Conservation (phyloP, 2,113 vertebrate species). For the Hyaena hyaena region DNA sequence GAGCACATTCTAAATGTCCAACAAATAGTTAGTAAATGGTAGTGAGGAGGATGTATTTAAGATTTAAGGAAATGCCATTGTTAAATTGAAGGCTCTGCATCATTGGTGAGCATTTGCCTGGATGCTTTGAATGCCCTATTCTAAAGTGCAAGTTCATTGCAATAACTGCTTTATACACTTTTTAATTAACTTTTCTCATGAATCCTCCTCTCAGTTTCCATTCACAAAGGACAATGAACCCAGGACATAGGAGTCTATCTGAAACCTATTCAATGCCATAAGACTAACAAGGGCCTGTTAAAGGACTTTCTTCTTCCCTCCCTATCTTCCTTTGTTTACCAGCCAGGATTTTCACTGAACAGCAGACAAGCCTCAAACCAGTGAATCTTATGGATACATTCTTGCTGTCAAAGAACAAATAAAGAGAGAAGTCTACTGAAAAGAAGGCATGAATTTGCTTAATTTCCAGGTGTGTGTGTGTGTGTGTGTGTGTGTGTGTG, state of each 20-base stretch:
- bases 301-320: neutral
- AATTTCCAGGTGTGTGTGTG: neutral
- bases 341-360: neutral
- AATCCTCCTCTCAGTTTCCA: neutral
- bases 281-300: neutral
- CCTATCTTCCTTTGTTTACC: neutral
- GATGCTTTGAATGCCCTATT: neutral
- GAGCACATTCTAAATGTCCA: neutral
- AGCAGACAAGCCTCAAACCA: neutral
- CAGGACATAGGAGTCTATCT: neutral
- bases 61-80: neutral
- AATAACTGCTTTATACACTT: neutral
- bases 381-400: neutral
- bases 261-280: neutral
- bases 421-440: neutral
- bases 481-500: too few relatives aligned
- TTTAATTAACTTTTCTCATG: constrained; percentile 36
- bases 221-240: constrained; percentile 32
- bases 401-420: neutral
- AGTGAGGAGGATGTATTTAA: neutral
- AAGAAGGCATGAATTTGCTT: neutral
- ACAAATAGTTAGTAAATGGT: neutral
- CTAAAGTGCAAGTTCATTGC: neutral
- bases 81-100: neutral
- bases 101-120: neutral